These are phyloP conservation scores for Smittia aterrima DNA, from an alignment of 2,888 invertebrate genomes.

Conservation along the genomic window DNA sequence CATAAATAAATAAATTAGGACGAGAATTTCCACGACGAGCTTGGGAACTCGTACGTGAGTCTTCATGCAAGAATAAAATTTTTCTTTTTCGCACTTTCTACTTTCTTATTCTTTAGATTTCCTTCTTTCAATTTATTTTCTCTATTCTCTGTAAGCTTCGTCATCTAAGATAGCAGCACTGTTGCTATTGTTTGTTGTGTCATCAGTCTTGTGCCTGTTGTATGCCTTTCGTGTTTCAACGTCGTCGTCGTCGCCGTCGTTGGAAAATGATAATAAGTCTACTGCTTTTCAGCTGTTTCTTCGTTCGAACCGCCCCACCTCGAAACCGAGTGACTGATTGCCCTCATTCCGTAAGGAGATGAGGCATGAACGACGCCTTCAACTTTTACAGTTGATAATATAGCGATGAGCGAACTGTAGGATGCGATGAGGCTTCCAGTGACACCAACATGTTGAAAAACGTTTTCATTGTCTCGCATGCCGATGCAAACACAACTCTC, in stretches of 20 bases:
- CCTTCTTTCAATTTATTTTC: constrained; percentile 29
- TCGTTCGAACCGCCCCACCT: background rate
- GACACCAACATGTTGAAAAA: too few relatives aligned
- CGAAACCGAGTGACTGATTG: constrained; percentile 35
- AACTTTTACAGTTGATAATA: background rate
- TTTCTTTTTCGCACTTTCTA: background rate
- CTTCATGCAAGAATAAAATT: background rate
- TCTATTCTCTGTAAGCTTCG: background rate
- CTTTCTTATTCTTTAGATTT: background rate
- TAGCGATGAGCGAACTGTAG: background rate
- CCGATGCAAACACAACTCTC: too few relatives aligned
- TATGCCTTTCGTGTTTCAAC: background rate
- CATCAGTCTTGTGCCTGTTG: constrained; percentile 35
- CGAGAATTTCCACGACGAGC: constrained; percentile 24
- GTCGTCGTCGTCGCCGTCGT: background rate
- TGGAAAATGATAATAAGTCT: constrained; percentile 38
- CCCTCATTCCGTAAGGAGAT: constrained; percentile 25
- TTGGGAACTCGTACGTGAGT: constrained; percentile 23
- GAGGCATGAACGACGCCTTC: background rate
- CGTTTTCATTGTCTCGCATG: too few relatives aligned
- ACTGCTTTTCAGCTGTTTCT: constrained; percentile 31
- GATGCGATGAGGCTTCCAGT: background rate
- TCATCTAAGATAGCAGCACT: constrained; percentile 37
- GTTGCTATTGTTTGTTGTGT: constrained; percentile 39
- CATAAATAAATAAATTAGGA: constrained; percentile 41